phyloP scores from a whole-genome alignment of 2,113 vertebrate species.

The Electrona antarctica region DNA sequence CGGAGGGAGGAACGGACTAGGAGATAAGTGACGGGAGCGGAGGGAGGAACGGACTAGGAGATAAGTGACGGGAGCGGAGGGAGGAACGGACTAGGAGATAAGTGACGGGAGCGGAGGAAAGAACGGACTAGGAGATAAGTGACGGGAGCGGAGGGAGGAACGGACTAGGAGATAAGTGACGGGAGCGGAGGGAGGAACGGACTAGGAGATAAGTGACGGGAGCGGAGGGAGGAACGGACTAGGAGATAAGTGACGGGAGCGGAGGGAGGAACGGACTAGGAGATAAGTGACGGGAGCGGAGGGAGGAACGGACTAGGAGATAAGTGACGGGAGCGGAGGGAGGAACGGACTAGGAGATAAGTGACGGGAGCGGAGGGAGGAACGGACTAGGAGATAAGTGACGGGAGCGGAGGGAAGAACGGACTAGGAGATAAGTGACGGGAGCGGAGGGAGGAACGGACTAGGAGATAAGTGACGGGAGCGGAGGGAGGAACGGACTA shows the following conservation, averaged over 20 bases:
- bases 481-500: slow-evolving; percentile 43
- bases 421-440: slow-evolving; percentile 43
- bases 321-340: slow-evolving; percentile 52
- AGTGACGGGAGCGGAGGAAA: slow-evolving; percentile 53
- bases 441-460: slow-evolving; percentile 46
- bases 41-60: slow-evolving; percentile 40
- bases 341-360: slow-evolving; percentile 31
- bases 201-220: slow-evolving; percentile 45
- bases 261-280: slow-evolving; percentile 43
- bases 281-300: slow-evolving; percentile 49
- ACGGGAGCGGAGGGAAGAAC: slow-evolving; percentile 53
- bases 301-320: slow-evolving; percentile 37
- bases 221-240: slow-evolving; percentile 43
- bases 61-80: slow-evolving; percentile 52
- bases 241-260: slow-evolving; percentile 45
- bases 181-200: slow-evolving; percentile 48
- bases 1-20: slow-evolving; percentile 44
- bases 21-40: slow-evolving; percentile 47
- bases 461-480: slow-evolving; percentile 44
- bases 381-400: slow-evolving; percentile 35
- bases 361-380: slow-evolving; percentile 54
- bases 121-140: slow-evolving; percentile 27
- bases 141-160: slow-evolving; percentile 56
- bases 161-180: slow-evolving; percentile 42
- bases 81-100: slow-evolving; percentile 32